Evolutionary conservation across 2,888 invertebrate genomes (phyloP), one percentile per base, ranked within the genome.

Genomic region (Endotricha flammealis): DNA sequence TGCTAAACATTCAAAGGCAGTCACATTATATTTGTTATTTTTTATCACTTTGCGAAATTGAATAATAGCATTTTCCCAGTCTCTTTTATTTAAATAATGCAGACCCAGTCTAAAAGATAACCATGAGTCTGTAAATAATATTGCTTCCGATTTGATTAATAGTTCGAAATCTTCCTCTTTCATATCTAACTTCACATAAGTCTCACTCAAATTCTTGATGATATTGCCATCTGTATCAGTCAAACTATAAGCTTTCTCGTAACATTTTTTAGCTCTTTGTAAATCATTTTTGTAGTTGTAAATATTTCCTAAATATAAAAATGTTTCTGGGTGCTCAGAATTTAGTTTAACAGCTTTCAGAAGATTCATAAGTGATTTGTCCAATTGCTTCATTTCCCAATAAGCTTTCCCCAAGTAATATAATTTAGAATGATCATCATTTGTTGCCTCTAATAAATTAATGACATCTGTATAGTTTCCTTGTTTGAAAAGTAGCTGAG

Each of bases 1-100:
- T 23, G 94, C 97, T 49, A 98, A 80, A 47, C 94, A 92, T 76
- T 97, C 96, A 93, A 96, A 96, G 49, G 93, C 90, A 50, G 86
- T 91, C 87, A 90, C 89, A 73, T 95, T 92, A 43, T 85, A 86
- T 6, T 91, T 87, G 62, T 93, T 90, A 31, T 80, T 76, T 66
- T 93, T 89, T 4, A 94, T 89, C 29, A 92, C 92, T 64, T 88
- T 89, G 53, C 95, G 91, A 47, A 97, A 90, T 56, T 91, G 90
- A 39, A 90, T 88, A 30, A 96, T 92, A 9, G 97, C 94, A 57
- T 91, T 90, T 46, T 90, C 88, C 63, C 91, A 91, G 49, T 95
- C 91, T 45, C 90, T 91, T 50, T 90, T 89, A 53, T 91, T 91
- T 44, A 95, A 85, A 68, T 95, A 91, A 67, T 93, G 91, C 30